These are phyloP conservation scores for Scolopax mira DNA, from an alignment of 2,113 vertebrate genomes.

Conservation along the genomic window DNA sequence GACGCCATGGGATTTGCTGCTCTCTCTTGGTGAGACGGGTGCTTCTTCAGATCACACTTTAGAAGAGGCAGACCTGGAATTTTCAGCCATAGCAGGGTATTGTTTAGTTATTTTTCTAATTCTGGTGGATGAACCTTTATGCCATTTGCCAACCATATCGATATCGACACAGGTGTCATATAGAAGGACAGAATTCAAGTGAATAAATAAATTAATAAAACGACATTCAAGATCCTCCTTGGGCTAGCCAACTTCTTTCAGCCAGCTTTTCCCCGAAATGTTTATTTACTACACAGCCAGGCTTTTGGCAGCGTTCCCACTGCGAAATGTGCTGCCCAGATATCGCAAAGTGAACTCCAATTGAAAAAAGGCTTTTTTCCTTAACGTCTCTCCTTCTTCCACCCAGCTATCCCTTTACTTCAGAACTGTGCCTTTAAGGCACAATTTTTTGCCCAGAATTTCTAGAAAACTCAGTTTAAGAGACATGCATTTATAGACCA, in stretches of 20 bases:
- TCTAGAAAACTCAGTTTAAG: neutral
- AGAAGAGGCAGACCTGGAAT: neutral
- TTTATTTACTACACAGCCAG: conserved; percentile 59
- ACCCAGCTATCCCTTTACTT: neutral
- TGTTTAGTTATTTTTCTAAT: neutral
- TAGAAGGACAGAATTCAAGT: neutral
- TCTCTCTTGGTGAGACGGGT: neutral
- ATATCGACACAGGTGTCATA: accelerated
- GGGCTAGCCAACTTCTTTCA: neutral
- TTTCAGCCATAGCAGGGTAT: accelerated
- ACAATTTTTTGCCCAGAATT: conserved; percentile 16
- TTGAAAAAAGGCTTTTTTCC: neutral
- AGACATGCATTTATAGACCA: neutral
- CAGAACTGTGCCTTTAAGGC: neutral
- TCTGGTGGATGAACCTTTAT: neutral
- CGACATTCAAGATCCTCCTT: neutral
- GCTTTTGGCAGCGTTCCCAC: conserved; percentile 53
- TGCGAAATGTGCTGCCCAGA: conserved; percentile 56
- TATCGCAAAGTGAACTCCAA: conserved; percentile 48
- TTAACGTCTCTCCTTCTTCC: neutral
- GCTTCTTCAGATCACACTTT: neutral
- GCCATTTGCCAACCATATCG: accelerated
- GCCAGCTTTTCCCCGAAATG: conserved; percentile 33
- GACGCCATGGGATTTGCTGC: neutral
- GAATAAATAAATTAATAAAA: neutral